Evolutionary conservation across 2,797 vertebrate species (phyloP).

Genomic region (Sebastiscus albofasciatus): DNA sequence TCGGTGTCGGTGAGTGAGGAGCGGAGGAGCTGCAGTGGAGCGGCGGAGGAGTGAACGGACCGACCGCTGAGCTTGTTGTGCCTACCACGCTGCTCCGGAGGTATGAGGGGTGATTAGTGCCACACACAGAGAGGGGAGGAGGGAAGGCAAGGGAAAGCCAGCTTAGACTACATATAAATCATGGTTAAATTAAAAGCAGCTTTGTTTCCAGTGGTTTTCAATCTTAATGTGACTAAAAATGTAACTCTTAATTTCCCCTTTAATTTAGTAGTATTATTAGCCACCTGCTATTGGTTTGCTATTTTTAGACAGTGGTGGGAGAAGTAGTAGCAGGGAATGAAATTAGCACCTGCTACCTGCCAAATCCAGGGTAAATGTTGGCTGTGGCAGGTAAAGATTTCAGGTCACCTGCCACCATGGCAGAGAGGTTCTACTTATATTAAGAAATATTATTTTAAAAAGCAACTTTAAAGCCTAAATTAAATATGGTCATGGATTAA

Average conservation of each 20-base stretch:
- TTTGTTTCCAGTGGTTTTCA: not conserved
- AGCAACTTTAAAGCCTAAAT: too few relatives aligned
- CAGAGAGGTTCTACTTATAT: too few relatives aligned
- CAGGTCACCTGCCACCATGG: too few relatives aligned
- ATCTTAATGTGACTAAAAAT: not conserved
- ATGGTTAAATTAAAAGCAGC: not conserved
- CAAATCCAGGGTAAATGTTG: too few relatives aligned
- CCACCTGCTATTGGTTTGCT: not conserved
- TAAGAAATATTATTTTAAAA: too few relatives aligned
- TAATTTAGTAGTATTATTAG: not conserved
- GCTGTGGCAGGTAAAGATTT: too few relatives aligned
- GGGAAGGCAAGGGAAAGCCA: not conserved
- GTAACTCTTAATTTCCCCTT: not conserved
- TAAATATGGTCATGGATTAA: too few relatives aligned
- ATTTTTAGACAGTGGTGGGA: not conserved
- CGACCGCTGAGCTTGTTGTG: slow-evolving; percentile 68
- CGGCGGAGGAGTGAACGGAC: slow-evolving; percentile 8
- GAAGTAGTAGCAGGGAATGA: too few relatives aligned
- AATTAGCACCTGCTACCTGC: too few relatives aligned
- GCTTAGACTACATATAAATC: not conserved
- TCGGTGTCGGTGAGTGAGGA: slow-evolving; percentile 46
- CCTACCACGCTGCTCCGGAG: slow-evolving; percentile 60
- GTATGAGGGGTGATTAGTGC: slow-evolving; percentile 50
- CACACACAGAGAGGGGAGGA: not conserved
- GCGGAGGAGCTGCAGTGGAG: slow-evolving; percentile 65